These are phyloP conservation scores for Harpalus rufipes DNA, from an alignment of 2,888 invertebrate genomes.

Conservation along the genomic window DNA sequence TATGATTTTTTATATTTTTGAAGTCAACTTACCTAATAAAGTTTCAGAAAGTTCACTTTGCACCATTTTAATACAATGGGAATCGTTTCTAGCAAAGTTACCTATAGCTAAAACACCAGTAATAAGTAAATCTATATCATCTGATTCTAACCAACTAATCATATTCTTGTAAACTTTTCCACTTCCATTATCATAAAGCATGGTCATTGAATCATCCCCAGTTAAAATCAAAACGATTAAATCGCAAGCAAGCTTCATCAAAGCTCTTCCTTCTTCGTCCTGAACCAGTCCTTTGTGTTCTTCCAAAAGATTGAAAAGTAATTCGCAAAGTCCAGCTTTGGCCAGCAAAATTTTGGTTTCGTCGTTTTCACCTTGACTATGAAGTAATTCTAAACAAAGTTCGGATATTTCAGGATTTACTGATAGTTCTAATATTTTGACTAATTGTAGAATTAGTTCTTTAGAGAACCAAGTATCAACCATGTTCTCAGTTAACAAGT, in stretches of 20 bases:
- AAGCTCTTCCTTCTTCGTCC: slow-evolving; percentile 83
- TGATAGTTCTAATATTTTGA: slow-evolving; percentile 83
- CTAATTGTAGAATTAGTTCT: slow-evolving; percentile 76
- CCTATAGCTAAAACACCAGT: slow-evolving; percentile 92
- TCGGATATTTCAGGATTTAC: slow-evolving; percentile 86
- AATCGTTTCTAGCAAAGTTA: slow-evolving; percentile 93
- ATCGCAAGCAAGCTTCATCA: slow-evolving; percentile 92
- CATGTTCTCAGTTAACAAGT: slow-evolving; percentile 82
- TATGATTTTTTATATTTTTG: neutral
- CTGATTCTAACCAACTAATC: slow-evolving; percentile 87
- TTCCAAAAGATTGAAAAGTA: slow-evolving; percentile 86
- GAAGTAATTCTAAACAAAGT: slow-evolving; percentile 87
- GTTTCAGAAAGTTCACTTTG: slow-evolving; percentile 87
- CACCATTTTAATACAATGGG: slow-evolving; percentile 91
- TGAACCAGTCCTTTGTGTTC: slow-evolving; percentile 82
- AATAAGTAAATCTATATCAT: slow-evolving; percentile 87
- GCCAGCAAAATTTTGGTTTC: slow-evolving; percentile 84
- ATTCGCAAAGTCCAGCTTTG: slow-evolving; percentile 86
- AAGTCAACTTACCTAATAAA: slow-evolving; percentile 79
- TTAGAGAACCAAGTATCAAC: slow-evolving; percentile 77
- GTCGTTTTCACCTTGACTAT: slow-evolving; percentile 88
- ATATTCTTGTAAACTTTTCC: slow-evolving; percentile 86
- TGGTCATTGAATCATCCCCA: slow-evolving; percentile 94
- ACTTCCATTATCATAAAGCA: slow-evolving; percentile 87
- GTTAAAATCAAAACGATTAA: slow-evolving; percentile 90